Base-by-base conservation (phyloP, 2,113 vertebrate species). In the Sula dactylatra region DNA sequence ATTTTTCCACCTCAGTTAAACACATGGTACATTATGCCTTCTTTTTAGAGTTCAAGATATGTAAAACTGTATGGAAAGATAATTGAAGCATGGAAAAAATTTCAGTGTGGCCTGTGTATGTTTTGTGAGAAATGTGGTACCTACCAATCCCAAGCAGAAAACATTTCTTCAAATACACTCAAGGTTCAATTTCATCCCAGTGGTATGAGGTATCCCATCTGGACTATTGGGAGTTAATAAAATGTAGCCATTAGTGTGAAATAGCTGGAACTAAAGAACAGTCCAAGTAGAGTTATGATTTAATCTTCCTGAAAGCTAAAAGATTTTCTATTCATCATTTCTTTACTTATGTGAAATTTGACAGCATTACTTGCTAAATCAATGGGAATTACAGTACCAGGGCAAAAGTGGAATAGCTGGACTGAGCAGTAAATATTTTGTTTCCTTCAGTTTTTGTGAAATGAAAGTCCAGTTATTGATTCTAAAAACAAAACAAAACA, bases 221-320 rank as follows among this genome's bases (percentile, higher is more conserved):
- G 77, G 54, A 82, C 70, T 94, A 50, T 13, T 50, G 44, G 82
- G 62, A 96, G 84, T 88, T 89, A 91, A 82, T 94, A 89, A 96
- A 93, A 71, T 56, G 82, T 26, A 93, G 65, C 59, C 50, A 91
- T 92, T 95, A 89, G 29, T 1, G 3, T 88, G 72, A 96, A 96
- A 93, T 86, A 64, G 71, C 47, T 97, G 88, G 61, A 97, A 95
- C 79, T 90, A 81, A 88, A 92, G n/a, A 78, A 40, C 17, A 80
- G 54, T 83, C 32, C 44, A 73, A 77, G 66, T 27, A 92, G 88
- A 94, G 27, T 90, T 94, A 94, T 81, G 64, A 95, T 87, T 94
- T 95, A 93, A 85, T 96, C 56, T 96, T 95, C 56, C 80, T 90
- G 71, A 90, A 92, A 86, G 61, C 66, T 59, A 29, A 66, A 74